These are phyloP conservation scores for Yponomeuta plumbellus DNA, from an alignment of 2,888 invertebrate species.

Conservation along the genomic window DNA sequence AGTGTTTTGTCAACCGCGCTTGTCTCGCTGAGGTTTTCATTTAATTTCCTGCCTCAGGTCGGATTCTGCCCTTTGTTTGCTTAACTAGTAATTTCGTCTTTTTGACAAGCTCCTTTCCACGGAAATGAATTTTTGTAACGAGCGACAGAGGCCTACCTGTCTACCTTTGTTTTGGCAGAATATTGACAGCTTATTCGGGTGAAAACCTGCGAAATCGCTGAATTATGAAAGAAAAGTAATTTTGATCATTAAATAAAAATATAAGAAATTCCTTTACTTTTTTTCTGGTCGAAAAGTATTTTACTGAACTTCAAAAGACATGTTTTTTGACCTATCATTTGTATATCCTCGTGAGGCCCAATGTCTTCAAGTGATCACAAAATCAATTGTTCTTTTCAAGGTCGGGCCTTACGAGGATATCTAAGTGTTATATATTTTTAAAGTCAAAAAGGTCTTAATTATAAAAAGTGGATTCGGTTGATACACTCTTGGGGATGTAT, in stretches of 20 bases:
- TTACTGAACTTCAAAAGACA: no score
- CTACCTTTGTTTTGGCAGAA: slow-evolving; percentile 4
- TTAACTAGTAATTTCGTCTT: slow-evolving; percentile 71
- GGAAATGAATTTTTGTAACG: slow-evolving; percentile 60
- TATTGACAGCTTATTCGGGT: slow-evolving; percentile 16
- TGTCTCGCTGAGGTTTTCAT: slow-evolving; percentile 58
- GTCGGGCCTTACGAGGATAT: no score
- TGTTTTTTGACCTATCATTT: no score
- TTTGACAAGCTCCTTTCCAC: slow-evolving; percentile 58
- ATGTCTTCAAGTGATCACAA: no score
- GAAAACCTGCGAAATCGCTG: slow-evolving; percentile 9
- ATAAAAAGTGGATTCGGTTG: no score
- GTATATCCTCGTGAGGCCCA: no score
- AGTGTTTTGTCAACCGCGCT: slow-evolving; percentile 50
- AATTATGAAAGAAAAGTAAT: background rate
- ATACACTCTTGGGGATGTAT: no score
- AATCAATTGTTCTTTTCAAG: no score
- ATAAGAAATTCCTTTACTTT: no score
- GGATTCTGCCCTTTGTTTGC: slow-evolving; percentile 66
- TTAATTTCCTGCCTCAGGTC: slow-evolving; percentile 71
- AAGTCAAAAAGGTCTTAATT: no score
- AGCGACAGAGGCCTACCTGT: slow-evolving; percentile 25
- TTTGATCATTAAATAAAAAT: background rate
- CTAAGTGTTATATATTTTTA: no score
- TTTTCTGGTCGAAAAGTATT: no score